A percentile compares a stretch with the other conserved stretches of the same genome.
These are phyloP conservation scores for Chymomyza caudatula DNA, from an alignment of 2,888 invertebrate genomes.

Conservation along the genomic window DNA sequence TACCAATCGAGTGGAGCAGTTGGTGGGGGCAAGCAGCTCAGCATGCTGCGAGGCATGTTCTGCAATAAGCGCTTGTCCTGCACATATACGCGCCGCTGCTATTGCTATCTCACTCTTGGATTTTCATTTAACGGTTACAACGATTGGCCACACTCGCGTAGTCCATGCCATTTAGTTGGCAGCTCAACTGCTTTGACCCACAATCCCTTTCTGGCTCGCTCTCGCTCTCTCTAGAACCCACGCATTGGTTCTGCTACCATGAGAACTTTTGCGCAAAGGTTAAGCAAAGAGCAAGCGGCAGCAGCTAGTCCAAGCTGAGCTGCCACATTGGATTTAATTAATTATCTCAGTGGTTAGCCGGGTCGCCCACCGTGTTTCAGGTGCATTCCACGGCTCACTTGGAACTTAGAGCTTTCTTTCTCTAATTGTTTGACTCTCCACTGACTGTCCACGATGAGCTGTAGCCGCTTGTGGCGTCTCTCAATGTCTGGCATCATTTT, in stretches of 20 bases:
- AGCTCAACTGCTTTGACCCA: conserved; percentile 26
- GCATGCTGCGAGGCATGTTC: not conserved
- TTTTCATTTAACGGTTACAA: conserved; percentile 19
- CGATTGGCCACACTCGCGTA: not conserved
- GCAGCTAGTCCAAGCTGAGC: conserved; percentile 27
- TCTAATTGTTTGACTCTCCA: conserved; percentile 43
- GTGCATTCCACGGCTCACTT: not conserved
- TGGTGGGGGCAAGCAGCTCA: not conserved
- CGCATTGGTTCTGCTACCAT: conserved; percentile 27
- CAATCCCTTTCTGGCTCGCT: conserved; percentile 6
- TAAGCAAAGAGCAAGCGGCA: conserved; percentile 40
- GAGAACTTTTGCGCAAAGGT: conserved; percentile 59
- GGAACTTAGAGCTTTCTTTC: conserved; percentile 49
- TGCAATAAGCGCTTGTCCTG: not conserved
- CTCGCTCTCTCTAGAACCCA: not conserved
- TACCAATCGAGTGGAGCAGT: conserved; percentile 15
- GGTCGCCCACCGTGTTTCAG: conserved; percentile 1
- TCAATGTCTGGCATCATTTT: not conserved
- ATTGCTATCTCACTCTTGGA: conserved; percentile 1
- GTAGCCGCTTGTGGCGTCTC: not conserved
- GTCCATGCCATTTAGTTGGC: conserved; percentile 21
- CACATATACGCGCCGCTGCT: not conserved
- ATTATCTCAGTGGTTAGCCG: conserved; percentile 39
- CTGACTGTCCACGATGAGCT: not conserved
- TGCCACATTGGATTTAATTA: conserved; percentile 51